Evolutionary conservation across 64 coral and sea anemone species (phyloP), one percentile per base, ranked within the genome.

Genomic region (Dendrophyllia cribrosa): DNA sequence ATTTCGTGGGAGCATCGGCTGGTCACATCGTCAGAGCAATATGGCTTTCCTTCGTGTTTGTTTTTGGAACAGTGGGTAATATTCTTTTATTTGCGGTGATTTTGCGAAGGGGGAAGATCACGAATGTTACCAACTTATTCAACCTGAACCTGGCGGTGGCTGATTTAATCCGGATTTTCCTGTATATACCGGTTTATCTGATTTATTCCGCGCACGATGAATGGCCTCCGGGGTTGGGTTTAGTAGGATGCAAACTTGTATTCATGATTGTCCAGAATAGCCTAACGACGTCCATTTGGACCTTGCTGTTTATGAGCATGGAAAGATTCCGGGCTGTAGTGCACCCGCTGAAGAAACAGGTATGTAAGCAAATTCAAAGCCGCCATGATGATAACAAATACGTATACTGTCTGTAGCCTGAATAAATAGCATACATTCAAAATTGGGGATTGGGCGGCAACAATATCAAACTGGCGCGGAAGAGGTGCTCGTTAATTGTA

Each of bases 61-160:
- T 91, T 3, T 66, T 80, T 7, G 86, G 92, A 20, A 61, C 81
- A 1, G 51, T 91, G 21, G 95, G 95, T 22, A 97, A 97, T 73
- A 9, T 89, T 51, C 77, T 94, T 60, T 62, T 97, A 5, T 82
- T 94, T 21, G 62, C 86, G 19, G 95, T 97, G 5, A 82, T 93
- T 78, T 43, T 89, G 4, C 66, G 88, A 65, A 94, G 73, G 45
- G 86, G 86, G 59, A 58, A 92, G 13, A 83, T 82, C 34, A 51
- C 70, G 6, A 94, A 97, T 12, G 89, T 97, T 2, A 91, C 95
- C 12, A 94, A 91, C 22, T 75, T 91, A 9, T 94, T 93, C 76
- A 94, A 97, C 67, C 69, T 97, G 44, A 97, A 94, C 24, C 52
- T 97, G 44, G 85, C 92, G 51, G 9, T 91, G 7, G 90, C 92